These are phyloP conservation scores for Lethrus apterus DNA, from an alignment of 1,140 invertebrate species.

Conservation along the genomic window DNA sequence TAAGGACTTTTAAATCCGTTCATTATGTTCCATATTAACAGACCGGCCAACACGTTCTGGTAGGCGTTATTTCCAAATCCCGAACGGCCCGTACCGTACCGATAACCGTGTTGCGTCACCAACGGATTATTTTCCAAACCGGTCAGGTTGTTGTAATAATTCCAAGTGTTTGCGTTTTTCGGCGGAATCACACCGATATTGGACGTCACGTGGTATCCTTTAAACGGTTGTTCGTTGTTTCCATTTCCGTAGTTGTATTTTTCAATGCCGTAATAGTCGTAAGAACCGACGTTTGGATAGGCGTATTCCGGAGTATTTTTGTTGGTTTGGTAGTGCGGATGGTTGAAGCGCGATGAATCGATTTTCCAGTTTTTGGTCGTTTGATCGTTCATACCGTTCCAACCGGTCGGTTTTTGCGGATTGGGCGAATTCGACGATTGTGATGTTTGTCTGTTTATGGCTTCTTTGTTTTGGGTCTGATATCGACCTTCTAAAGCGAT, in stretches of 20 bases:
- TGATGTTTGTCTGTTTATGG: no score
- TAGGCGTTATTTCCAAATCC: background rate
- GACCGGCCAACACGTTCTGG: background rate
- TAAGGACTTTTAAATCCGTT: no score
- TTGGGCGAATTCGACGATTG: no score
- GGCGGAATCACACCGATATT: background rate
- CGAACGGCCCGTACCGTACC: background rate
- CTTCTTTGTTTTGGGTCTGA: no score
- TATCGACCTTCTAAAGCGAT: no score
- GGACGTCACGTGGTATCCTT: background rate
- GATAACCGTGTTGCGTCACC: background rate
- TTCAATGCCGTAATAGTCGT: background rate
- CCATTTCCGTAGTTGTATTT: slow-evolving; percentile 2
- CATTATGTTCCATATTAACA: no score
- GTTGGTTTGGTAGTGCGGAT: no score
- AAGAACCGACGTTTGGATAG: background rate
- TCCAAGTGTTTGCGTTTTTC: background rate
- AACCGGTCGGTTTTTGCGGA: no score
- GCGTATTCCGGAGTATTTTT: no score
- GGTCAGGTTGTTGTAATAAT: background rate
- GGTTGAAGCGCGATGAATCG: no score
- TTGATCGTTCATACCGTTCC: no score
- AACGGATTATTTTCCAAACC: background rate
- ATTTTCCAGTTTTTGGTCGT: no score
- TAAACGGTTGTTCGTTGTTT: background rate